A percentile compares a stretch with the other conserved stretches of the same genome.
Conservation (phyloP, 1,140 invertebrate species). For the Danaus melanippus region DNA sequence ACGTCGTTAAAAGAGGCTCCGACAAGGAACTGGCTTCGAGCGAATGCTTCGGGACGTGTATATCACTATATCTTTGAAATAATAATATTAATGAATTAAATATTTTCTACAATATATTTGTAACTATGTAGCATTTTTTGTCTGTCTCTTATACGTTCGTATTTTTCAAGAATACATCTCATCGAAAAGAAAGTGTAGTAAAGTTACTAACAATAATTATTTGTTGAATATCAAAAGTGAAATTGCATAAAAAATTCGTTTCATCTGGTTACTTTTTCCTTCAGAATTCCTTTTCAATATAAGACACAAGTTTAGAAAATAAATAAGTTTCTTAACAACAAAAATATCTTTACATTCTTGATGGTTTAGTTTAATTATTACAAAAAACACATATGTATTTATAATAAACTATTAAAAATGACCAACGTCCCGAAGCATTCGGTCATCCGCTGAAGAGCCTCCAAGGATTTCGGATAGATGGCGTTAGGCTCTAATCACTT, state of each 20-base stretch:
- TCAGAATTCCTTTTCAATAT: too few relatives aligned
- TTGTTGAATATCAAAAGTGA: too few relatives aligned
- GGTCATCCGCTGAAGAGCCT: slow-evolving; percentile 57
- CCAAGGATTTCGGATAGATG: slow-evolving; percentile 67
- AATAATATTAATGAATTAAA: too few relatives aligned
- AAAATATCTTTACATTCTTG: too few relatives aligned
- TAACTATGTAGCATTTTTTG: too few relatives aligned
- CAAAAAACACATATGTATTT: slow-evolving; percentile 3
- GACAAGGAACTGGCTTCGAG: slow-evolving; percentile 50
- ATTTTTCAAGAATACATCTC: slow-evolving; percentile 2
- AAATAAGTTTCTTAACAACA: too few relatives aligned
- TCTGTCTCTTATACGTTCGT: neutral
- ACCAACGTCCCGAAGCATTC: slow-evolving; percentile 59
- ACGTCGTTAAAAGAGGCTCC: slow-evolving; percentile 56
- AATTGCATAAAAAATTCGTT: too few relatives aligned
- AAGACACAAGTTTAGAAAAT: too few relatives aligned
- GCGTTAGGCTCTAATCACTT: slow-evolving; percentile 59
- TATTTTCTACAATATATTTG: too few relatives aligned
- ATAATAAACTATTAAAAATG: too few relatives aligned
- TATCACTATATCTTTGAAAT: slow-evolving; percentile 4
- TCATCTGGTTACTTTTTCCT: too few relatives aligned
- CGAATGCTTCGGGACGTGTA: slow-evolving; percentile 57
- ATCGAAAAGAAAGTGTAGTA: neutral
- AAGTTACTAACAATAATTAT: neutral
- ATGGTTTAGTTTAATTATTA: neutral